Base-by-base conservation (phyloP, 2,888 invertebrate species). In the Eupithecia insigniata region DNA sequence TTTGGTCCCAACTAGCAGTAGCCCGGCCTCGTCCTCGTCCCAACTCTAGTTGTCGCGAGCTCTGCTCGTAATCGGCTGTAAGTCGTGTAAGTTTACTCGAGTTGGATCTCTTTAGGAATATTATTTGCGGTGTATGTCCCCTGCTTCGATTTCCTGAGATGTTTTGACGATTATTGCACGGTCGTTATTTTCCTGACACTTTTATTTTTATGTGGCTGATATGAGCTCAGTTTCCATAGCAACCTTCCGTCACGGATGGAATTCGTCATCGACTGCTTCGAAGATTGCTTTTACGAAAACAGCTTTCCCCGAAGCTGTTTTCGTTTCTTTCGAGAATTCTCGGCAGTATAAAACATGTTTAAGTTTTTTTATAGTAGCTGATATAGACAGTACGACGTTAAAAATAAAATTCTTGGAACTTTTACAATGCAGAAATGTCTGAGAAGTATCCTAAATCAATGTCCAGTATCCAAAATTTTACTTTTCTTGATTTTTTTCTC, bases 91-190 rank as follows among this genome's bases (percentile, higher is more conserved):
- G 78, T 78, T 78, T 75, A 72, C 65, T 65, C 70, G 67, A 75
- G 72, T 78, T 76, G 68, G 73, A 80, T 80, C 77, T 77, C 80
- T 78, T 80, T 76, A 73, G 72, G 75, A 78, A 76, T 78, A 79
- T 75, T 72, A 80, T 78, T 76, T 73, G 76, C 75, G 75, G 78
- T 77, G 78, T 77, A 80, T 78, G 78, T 77, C 74, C 69, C 76
- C 14, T 36, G 43, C 55, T 58, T 22, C 32, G 18, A 66, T 28
- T 70, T 43, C 46, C 16, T 46, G 28, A 39, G 22, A 46, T 58
- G 26, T n/a, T 12, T 8, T 18, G 10, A 58, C 64, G 55, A 64
- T 71, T 5, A 58, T 64, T 60, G 61, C 8, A 26, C 46, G 12
- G 39, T 55, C 55, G 14, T 55, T 64, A n/a, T n/a, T 32, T 34